Evolutionary conservation across 2,797 vertebrate genomes (phyloP).

Genomic region (Channallabes apus): DNA sequence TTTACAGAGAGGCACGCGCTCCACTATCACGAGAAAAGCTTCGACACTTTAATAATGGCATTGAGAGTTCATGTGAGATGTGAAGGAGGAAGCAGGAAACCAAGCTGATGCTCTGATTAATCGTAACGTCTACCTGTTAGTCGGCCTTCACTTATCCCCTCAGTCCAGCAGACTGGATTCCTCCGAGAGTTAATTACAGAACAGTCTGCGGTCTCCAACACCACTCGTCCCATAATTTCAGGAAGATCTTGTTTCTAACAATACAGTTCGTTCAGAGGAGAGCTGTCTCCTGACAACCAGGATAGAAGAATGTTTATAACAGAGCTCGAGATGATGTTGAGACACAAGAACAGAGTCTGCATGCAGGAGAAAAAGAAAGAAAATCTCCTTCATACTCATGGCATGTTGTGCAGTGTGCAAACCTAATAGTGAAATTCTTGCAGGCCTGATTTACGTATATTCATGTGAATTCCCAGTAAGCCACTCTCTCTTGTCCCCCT

Average conservation of each 20-base stretch:
- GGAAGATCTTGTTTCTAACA: slow-evolving; percentile 49
- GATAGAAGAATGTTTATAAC: slow-evolving; percentile 47
- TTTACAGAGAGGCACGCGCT: background rate
- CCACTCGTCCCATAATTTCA: slow-evolving; percentile 49
- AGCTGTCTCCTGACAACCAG: slow-evolving; percentile 37
- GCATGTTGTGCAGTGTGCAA: background rate
- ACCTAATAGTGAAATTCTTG: background rate
- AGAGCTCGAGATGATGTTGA: slow-evolving; percentile 46
- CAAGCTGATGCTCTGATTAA: slow-evolving; percentile 40
- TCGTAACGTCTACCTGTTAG: slow-evolving; percentile 46
- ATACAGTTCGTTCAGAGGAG: slow-evolving; percentile 28
- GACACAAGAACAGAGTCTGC: slow-evolving; percentile 43
- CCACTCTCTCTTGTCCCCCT: background rate
- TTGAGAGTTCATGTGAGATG: slow-evolving; percentile 17
- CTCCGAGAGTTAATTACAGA: slow-evolving; percentile 54
- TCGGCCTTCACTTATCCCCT: slow-evolving; percentile 2
- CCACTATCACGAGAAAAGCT: background rate
- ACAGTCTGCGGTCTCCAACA: slow-evolving; percentile 9
- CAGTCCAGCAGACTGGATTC: slow-evolving; percentile 44
- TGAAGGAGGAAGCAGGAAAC: slow-evolving; percentile 29
- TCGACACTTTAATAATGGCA: slow-evolving; percentile 11
- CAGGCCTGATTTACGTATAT: background rate
- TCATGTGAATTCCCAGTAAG: slow-evolving; percentile 8
- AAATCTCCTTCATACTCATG: background rate
- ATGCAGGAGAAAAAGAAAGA: slow-evolving; percentile 1